phyloP scores from a whole-genome alignment of 2,888 invertebrate species.

The Phymatocera aterrima region DNA sequence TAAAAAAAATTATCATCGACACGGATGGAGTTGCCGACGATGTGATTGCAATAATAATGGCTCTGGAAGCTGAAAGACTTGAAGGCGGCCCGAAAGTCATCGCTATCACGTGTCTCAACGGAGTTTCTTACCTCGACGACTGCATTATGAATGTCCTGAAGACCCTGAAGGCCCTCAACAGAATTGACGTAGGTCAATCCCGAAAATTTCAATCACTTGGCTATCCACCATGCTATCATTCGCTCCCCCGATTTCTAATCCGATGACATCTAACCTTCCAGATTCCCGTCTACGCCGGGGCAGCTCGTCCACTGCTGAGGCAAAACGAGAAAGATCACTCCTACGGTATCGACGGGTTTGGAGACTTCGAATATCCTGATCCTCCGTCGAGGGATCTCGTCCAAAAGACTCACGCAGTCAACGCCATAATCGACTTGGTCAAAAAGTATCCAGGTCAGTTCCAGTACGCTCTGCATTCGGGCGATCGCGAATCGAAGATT shows the following conservation, averaged over 20 bases:
- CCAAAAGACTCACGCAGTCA: constrained; percentile 71
- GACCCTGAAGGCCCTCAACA: constrained; percentile 71
- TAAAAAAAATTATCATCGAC: constrained; percentile 72
- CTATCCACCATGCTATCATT: not conserved
- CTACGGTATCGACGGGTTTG: constrained; percentile 76
- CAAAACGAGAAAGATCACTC: constrained; percentile 58
- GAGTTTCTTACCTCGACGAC: constrained; percentile 76
- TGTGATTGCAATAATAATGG: constrained; percentile 73
- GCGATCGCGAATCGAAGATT: not conserved
- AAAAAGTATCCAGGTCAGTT: constrained; percentile 64
- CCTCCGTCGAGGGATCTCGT: constrained; percentile 64
- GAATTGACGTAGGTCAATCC: constrained; percentile 67
- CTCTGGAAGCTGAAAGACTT: constrained; percentile 60
- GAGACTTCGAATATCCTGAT: constrained; percentile 72
- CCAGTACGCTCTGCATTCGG: not conserved
- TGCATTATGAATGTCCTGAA: constrained; percentile 76
- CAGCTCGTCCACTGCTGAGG: constrained; percentile 65
- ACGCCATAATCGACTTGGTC: constrained; percentile 72
- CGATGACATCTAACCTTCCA: constrained; percentile 57
- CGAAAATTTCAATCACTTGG: not conserved
- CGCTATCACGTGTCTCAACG: constrained; percentile 77
- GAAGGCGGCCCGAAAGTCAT: constrained; percentile 70
- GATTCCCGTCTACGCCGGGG: constrained; percentile 76
- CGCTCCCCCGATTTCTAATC: not conserved
- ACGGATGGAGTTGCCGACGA: constrained; percentile 76